Percentiles rank a stretch among this genome's conserved stretches.
These are phyloP conservation scores for Brachyrhaphis roseni DNA, from an alignment of 2,797 vertebrate species.

Conservation along the genomic window DNA sequence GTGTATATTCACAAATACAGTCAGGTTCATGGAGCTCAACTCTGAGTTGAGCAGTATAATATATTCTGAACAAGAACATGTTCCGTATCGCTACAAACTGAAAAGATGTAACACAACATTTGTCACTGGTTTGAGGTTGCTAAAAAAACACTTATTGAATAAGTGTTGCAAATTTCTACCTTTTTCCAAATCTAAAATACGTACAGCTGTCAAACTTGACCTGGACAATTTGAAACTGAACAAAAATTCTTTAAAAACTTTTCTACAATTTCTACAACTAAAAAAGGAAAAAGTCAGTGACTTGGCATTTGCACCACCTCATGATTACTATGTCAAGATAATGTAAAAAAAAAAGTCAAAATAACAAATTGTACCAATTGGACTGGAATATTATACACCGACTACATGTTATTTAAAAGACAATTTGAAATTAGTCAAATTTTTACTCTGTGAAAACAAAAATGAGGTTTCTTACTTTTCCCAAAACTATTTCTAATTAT, in stretches of 20 bases:
- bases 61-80: neutral
- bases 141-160: too few species aligned
- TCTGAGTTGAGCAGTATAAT: neutral
- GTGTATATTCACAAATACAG: neutral
- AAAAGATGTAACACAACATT: neutral
- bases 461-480: neutral
- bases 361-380: neutral
- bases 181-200: too few species aligned
- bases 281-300: neutral
- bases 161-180: too few species aligned
- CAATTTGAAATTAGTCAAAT: neutral
- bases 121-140: neutral
- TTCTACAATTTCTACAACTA: neutral
- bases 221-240: neutral
- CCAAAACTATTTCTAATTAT: neutral
- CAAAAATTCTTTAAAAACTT: neutral
- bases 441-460: neutral
- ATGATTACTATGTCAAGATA: neutral
- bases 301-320: neutral
- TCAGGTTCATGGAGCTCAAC: neutral
- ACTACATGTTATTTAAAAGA: neutral
- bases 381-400: neutral
- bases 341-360: neutral
- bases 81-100: neutral
- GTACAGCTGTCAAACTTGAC: neutral